Base-by-base conservation (phyloP, 1,140 invertebrate species). In the Trichomalopsis sarcophagae region DNA sequence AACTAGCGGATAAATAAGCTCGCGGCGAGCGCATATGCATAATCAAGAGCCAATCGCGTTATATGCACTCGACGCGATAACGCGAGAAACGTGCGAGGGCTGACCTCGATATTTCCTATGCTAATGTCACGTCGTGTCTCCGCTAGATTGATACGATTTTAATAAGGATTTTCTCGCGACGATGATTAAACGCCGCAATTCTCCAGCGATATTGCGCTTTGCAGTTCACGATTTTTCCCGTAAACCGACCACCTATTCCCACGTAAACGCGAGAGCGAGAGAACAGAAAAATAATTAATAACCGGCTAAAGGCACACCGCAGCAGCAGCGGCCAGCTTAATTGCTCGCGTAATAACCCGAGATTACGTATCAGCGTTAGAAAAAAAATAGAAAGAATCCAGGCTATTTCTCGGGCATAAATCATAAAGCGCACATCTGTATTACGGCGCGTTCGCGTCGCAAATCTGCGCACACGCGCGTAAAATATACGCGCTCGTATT, bases 291-390 rank as follows among this genome's bases (percentile, higher is more conserved):
- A 69, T 76, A 84, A 84, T 78, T 71, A 79, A 79, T 79, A 78
- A 78, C 40, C 47, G 4, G 27, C 6, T 50, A 44, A 47, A 47
- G 73, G 7, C 17, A 21, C 21, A 55, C 76, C 21, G 21, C 40
- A 27, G 74, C 74, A 36, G 27, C 21, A 44, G 50, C 14, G 14
- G 40, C 47, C n/a, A 7, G 5, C 82, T 74, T 84, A 84, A 84
- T 84, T 84, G 44, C 69, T 6, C 40, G 23, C 30, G 30, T 80
- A 80, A 84, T 84, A 74, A 62, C 7, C 68, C 66, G 14, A 73
- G 47, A 84, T 84, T 84, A 23, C 68, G 47, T 84, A 84, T 84
- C 75, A 36, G 30, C 47, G 11, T 68, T 75, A 76, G 50, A 84
- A 78, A 78, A 5, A 62, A 62, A 7, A 3, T 1, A 21, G 14